These are phyloP conservation scores for Sycophila sp. DNA, from an alignment of 1,140 invertebrate species.

Conservation along the genomic window DNA sequence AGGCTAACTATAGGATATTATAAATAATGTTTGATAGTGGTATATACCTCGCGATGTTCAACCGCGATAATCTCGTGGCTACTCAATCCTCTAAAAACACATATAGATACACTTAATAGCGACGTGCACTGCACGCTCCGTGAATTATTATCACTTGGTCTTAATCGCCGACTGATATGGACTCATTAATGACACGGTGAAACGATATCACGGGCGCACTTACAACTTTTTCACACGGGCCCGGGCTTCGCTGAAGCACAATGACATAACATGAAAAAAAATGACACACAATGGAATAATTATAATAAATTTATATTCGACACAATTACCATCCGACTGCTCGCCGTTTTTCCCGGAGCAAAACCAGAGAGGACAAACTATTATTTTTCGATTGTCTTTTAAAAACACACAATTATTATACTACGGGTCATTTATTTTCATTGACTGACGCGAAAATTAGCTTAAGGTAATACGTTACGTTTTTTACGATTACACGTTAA, in stretches of 20 bases:
- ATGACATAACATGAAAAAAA: conserved; percentile 29
- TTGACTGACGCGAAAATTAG: too few relatives aligned
- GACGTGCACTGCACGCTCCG: background rate
- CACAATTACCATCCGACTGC: too few relatives aligned
- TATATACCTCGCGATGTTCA: conserved; percentile 35
- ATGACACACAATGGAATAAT: conserved; percentile 7
- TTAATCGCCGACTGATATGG: background rate
- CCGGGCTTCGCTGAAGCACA: conserved; percentile 20
- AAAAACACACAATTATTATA: too few relatives aligned
- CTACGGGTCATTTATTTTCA: too few relatives aligned
- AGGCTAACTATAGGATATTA: background rate
- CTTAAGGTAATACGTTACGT: too few relatives aligned
- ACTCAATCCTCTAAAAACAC: conserved; percentile 30
- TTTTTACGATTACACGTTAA: too few relatives aligned
- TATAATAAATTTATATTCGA: too few relatives aligned
- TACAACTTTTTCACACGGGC: background rate
- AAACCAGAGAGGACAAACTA: too few relatives aligned
- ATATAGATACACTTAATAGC: too few relatives aligned
- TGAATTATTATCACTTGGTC: conserved; percentile 26
- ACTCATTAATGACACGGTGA: conserved; percentile 29
- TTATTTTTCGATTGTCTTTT: too few relatives aligned
- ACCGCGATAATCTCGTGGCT: conserved; percentile 29
- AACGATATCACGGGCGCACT: conserved; percentile 21
- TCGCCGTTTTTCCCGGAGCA: too few relatives aligned
- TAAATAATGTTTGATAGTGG: background rate